Conservation (phyloP, 2,888 invertebrate genomes). For the Trichopria drosophilae region DNA sequence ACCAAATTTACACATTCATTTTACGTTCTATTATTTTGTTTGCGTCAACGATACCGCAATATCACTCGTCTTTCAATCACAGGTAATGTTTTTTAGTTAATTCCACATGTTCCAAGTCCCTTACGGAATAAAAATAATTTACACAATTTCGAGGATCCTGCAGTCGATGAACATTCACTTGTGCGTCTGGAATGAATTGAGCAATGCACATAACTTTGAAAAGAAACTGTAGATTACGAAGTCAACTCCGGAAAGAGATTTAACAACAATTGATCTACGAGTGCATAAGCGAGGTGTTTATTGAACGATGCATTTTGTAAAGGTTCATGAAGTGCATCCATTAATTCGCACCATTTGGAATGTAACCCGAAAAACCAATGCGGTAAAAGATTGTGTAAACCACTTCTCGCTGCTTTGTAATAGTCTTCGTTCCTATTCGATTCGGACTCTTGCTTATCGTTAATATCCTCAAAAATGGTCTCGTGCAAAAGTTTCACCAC, state of each 20-base stretch:
- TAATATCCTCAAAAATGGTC: conserved; percentile 41
- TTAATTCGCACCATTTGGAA: conserved; percentile 48
- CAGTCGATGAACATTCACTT: no score
- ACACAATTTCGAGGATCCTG: no score
- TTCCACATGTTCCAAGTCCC: no score
- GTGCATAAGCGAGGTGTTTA: conserved; percentile 73
- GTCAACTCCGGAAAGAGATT: conserved; percentile 77
- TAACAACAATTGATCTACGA: conserved; percentile 74
- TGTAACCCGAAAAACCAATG: conserved; percentile 49
- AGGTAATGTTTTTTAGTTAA: no score
- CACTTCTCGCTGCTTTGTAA: conserved; percentile 46
- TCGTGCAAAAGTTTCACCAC: conserved; percentile 50
- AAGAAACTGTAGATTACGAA: conserved; percentile 29
- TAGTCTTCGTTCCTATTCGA: conserved; percentile 36
- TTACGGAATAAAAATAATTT: no score
- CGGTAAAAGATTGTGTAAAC: conserved; percentile 47
- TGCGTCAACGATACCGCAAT: no score
- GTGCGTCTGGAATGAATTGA: no score
- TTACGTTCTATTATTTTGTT: no score
- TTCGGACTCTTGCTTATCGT: conserved; percentile 26
- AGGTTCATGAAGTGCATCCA: conserved; percentile 51
- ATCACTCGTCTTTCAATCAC: no score
- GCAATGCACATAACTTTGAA: no score
- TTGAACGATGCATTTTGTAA: conserved; percentile 64
- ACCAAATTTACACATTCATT: no score